Evolutionary conservation across 2,797 vertebrate species (phyloP).

Genomic region (Urosaurus nigricauda): DNA sequence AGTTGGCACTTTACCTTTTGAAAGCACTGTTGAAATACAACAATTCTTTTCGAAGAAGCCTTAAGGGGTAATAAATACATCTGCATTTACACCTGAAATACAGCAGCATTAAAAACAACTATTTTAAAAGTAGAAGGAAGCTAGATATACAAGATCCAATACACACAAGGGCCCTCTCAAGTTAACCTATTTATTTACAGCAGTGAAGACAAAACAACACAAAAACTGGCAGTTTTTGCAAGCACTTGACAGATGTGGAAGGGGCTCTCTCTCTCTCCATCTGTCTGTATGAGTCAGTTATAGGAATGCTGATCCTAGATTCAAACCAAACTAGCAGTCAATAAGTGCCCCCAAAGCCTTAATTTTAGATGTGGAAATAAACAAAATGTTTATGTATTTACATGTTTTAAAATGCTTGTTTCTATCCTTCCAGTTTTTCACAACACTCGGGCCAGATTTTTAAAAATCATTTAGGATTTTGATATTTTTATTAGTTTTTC

Average conservation of each 20-base stretch:
- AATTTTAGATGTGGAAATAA: conserved; percentile 1
- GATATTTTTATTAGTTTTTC: too few species aligned
- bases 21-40: conserved; percentile 67
- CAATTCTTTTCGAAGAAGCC: conserved; percentile 32
- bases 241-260: not conserved
- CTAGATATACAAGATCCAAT: conserved; percentile 26
- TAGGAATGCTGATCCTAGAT: conserved; percentile 4
- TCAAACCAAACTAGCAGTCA: not conserved
- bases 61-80: conserved; percentile 26
- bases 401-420: not conserved
- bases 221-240: not conserved
- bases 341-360: not conserved
- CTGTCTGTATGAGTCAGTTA: not conserved
- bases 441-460: not conserved
- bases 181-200: conserved; percentile 4
- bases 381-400: not conserved
- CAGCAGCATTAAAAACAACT: conserved; percentile 40
- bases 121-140: conserved; percentile 27
- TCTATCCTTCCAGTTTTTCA: not conserved
- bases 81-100: conserved; percentile 30
- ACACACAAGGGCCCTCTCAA: conserved; percentile 21
- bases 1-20: conserved; percentile 61
- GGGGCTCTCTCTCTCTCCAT: not conserved
- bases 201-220: too few species aligned
- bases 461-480: not conserved